Percentiles rank a stretch among this genome's conserved stretches.
Conservation (phyloP, 2,888 invertebrate species). For the Callyntrura guangdongensis region DNA sequence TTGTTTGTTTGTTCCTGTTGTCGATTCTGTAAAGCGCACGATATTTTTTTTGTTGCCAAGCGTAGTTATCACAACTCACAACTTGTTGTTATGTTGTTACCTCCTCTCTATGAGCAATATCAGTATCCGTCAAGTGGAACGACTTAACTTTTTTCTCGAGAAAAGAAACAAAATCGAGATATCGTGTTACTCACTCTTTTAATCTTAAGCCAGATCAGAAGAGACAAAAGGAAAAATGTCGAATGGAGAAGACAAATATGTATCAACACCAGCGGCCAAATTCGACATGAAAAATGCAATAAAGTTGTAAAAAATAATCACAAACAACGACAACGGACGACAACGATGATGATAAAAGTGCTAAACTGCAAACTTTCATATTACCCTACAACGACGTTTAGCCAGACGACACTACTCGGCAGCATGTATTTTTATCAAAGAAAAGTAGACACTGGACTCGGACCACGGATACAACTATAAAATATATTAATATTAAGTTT, state of each 20-base stretch:
- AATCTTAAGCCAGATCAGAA: constrained; percentile 26
- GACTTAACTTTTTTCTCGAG: not conserved
- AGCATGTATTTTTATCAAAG: too few species aligned
- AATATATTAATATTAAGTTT: too few species aligned
- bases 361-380: too few species aligned
- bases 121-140: constrained; percentile 62
- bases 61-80: too few species aligned
- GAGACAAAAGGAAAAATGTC: constrained; percentile 20
- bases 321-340: not conserved
- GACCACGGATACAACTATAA: too few species aligned
- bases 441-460: too few species aligned
- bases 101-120: not conserved
- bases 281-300: constrained; percentile 16
- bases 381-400: too few species aligned
- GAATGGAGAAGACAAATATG: not conserved
- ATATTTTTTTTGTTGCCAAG: not conserved
- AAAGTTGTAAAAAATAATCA: constrained; percentile 20
- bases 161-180: not conserved
- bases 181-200: not conserved
- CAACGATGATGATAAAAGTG: not conserved
- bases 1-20: not conserved
- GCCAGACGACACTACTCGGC: too few species aligned
- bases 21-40: not conserved
- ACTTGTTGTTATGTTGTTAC: not conserved
- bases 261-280: not conserved